These are phyloP conservation scores for Glyphotaelius pellucidus DNA, from an alignment of 2,888 invertebrate genomes.

Conservation along the genomic window DNA sequence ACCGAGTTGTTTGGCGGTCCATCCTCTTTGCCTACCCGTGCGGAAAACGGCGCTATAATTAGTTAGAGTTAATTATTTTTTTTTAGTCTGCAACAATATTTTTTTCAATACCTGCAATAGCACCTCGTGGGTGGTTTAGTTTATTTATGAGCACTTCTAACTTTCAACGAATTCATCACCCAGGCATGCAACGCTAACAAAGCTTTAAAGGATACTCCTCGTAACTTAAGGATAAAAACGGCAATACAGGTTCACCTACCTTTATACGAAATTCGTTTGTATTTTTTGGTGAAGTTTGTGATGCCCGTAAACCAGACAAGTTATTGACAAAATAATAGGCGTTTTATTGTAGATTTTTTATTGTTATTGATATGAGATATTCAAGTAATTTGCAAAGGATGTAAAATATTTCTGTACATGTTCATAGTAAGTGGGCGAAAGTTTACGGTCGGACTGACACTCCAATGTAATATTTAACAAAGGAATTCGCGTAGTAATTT, in stretches of 20 bases:
- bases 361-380: neutral
- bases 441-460: neutral
- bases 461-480: neutral
- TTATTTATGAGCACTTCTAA: no score
- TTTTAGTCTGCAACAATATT: neutral
- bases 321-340: neutral
- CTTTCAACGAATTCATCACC: neutral
- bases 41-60: no score
- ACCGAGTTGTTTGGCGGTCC: no score
- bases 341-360: neutral
- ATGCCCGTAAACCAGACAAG: neutral
- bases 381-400: neutral
- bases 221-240: neutral
- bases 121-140: no score
- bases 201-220: neutral
- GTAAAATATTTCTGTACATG: neutral
- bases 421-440: neutral
- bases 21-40: no score
- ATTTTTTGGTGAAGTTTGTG: neutral
- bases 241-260: neutral
- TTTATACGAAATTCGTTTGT: neutral
- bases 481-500: neutral
- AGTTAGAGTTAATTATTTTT: no score
- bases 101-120: neutral
- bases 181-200: neutral